Percentiles rank a stretch among this genome's conserved stretches.
Conservation (phyloP, 1,140 invertebrate species). For the Anagrus nilaparvatae region DNA sequence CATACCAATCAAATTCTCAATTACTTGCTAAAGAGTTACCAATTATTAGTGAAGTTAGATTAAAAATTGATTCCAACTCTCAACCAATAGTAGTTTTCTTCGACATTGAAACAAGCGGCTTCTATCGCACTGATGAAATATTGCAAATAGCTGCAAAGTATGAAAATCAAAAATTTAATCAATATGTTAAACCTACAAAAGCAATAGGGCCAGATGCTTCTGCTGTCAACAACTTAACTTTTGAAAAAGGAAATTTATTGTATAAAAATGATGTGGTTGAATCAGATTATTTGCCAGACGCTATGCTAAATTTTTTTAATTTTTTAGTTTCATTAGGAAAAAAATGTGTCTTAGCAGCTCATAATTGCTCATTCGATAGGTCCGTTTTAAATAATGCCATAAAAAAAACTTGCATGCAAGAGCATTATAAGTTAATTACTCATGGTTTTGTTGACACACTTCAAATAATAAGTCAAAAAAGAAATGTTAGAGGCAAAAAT, state of each 20-base stretch:
- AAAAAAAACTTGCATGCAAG: background rate
- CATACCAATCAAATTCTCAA: slow-evolving; percentile 8
- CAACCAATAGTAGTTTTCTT: background rate
- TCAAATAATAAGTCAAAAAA: too few relatives aligned
- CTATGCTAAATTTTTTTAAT: background rate
- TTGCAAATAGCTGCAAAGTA: background rate
- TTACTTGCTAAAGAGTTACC: slow-evolving; percentile 4
- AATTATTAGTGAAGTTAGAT: background rate
- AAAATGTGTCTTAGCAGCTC: background rate
- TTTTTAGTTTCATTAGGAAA: background rate
- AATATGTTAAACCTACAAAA: slow-evolving; percentile 1
- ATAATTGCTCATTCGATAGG: background rate
- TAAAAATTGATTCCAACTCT: background rate
- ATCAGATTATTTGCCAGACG: background rate
- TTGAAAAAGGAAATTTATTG: slow-evolving; percentile 1
- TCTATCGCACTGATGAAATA: background rate
- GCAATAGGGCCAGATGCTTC: background rate
- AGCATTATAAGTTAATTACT: background rate
- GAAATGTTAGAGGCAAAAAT: too few relatives aligned
- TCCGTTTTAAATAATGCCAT: background rate
- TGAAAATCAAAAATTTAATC: background rate
- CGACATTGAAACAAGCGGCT: background rate
- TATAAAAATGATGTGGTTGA: background rate
- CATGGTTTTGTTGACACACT: too few relatives aligned
- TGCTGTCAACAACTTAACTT: background rate